Percentiles rank a stretch among this genome's conserved stretches.
These are phyloP conservation scores for Heterotilapia buettikoferi DNA, from an alignment of 2,113 vertebrate species.

Conservation along the genomic window DNA sequence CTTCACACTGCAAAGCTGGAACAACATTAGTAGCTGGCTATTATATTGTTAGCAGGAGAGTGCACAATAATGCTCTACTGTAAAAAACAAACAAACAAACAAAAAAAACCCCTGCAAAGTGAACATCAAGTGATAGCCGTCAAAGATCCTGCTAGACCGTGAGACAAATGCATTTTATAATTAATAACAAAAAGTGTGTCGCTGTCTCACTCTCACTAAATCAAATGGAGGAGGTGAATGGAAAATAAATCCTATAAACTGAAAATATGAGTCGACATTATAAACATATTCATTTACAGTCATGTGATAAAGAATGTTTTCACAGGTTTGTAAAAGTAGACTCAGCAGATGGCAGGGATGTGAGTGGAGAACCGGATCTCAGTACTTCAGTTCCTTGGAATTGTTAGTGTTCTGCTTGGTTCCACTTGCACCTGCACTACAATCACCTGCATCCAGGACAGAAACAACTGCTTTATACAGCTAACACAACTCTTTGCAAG, in stretches of 20 bases:
- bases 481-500: not conserved
- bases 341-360: not conserved
- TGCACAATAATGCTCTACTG: not conserved
- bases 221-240: not conserved
- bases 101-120: accelerated
- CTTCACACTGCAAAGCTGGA: not conserved
- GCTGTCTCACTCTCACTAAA: not conserved
- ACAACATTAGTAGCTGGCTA: not conserved
- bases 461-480: not conserved
- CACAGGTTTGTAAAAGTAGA: not conserved
- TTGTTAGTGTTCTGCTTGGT: not conserved
- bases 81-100: not conserved
- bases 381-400: not conserved
- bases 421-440: not conserved
- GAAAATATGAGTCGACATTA: not conserved
- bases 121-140: not conserved
- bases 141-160: not conserved
- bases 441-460: not conserved
- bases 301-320: not conserved
- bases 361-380: accelerated
- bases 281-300: not conserved
- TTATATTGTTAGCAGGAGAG: not conserved
- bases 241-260: not conserved
- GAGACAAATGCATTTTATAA: not conserved
- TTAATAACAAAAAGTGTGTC: not conserved